Percentiles rank a stretch among this genome's conserved stretches.
phyloP scores from a whole-genome alignment of 2,797 vertebrate species.

The Falco biarmicus region DNA sequence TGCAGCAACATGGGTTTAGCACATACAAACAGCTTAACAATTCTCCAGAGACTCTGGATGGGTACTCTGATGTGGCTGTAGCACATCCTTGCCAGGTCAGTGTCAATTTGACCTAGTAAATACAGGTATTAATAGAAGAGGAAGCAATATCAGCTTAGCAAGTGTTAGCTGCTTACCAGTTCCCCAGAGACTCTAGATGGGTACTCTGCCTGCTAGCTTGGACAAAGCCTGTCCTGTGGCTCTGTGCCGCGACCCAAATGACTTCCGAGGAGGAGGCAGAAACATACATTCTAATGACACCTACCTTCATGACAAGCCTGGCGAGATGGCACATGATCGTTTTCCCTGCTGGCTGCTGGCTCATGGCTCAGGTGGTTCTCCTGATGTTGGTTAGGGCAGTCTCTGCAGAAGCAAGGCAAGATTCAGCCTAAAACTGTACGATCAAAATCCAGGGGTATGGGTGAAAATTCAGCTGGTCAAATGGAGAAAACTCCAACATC shows the following conservation, averaged over 20 bases:
- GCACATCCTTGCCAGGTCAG: neutral
- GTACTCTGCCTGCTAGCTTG: neutral
- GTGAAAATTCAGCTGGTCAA: neutral
- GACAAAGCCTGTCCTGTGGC: neutral
- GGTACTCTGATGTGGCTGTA: neutral
- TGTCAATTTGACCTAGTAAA: constrained; percentile 32
- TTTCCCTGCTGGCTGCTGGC: neutral
- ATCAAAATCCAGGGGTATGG: neutral
- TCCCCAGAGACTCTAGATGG: neutral
- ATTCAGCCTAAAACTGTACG: neutral
- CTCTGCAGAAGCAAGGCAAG: neutral
- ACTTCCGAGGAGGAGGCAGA: neutral
- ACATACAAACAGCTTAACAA: neutral
- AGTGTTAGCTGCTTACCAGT: neutral
- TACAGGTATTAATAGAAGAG: neutral
- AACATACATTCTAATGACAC: neutral
- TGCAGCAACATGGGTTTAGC: neutral
- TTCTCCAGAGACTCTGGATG: neutral
- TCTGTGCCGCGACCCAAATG: neutral
- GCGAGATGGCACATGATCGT: neutral
- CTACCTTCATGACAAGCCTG: constrained; percentile 7
- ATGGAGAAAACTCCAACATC: neutral
- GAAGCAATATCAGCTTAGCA: neutral
- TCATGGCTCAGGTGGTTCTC: neutral
- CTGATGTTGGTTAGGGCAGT: neutral